Percentiles rank a stretch among this genome's conserved stretches.
phyloP scores from a whole-genome alignment of 1,140 invertebrate species.

The Cherax destructor region DNA sequence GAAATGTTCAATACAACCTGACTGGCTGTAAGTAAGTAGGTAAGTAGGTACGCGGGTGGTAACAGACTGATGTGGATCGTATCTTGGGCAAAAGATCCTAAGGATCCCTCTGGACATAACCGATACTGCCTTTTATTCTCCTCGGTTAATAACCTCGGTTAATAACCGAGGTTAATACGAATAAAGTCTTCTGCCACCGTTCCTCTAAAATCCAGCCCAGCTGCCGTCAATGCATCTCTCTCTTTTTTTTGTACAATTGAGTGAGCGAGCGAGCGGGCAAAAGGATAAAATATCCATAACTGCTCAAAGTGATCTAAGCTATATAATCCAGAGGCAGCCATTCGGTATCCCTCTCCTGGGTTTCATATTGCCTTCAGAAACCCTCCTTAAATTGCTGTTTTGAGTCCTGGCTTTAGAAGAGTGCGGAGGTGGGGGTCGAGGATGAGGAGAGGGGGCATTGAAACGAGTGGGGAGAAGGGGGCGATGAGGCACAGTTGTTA shows the following conservation, averaged over 20 bases:
- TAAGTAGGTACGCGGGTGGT: too few relatives aligned
- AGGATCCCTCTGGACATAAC: too few relatives aligned
- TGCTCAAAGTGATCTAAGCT: neutral
- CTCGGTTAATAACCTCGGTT: too few relatives aligned
- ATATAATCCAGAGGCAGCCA: neutral
- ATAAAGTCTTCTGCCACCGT: neutral
- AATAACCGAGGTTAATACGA: too few relatives aligned
- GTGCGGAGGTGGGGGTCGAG: neutral
- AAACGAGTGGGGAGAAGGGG: neutral
- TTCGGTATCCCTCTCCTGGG: neutral
- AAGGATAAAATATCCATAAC: neutral
- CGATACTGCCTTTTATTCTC: too few relatives aligned
- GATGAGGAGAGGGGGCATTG: neutral
- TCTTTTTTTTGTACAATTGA: neutral
- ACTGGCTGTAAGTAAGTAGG: too few relatives aligned
- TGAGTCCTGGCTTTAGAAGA: neutral
- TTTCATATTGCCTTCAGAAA: conserved; percentile 14
- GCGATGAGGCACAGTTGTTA: neutral
- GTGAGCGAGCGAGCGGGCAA: neutral
- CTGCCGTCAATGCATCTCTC: neutral
- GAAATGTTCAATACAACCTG: too few relatives aligned
- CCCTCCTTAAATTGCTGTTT: neutral
- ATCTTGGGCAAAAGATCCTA: too few relatives aligned
- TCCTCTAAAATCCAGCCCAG: neutral
- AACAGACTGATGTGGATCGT: too few relatives aligned